These are phyloP conservation scores for Eumaeus atala DNA, from an alignment of 1,140 invertebrate species.

Conservation along the genomic window DNA sequence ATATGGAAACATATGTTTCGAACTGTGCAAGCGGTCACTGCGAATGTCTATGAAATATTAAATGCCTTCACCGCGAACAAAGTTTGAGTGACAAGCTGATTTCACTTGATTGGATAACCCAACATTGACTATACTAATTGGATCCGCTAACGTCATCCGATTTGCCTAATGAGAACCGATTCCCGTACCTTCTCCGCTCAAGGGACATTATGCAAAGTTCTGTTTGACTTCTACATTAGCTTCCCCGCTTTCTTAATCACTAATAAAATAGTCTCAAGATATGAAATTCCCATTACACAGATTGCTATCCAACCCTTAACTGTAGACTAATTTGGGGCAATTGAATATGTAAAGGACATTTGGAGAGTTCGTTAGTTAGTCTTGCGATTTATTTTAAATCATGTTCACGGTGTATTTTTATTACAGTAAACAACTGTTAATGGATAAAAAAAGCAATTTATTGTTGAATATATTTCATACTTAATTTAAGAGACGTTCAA, in stretches of 20 bases:
- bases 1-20: no score
- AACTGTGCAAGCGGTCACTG: no score
- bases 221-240: constrained; percentile 63
- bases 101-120: constrained; percentile 47
- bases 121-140: constrained; percentile 69
- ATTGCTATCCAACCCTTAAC: constrained; percentile 21
- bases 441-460: no score
- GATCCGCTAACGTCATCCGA: constrained; percentile 55
- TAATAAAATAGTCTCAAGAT: constrained; percentile 48
- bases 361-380: constrained; percentile 7
- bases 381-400: constrained; percentile 15
- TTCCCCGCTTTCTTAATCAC: constrained; percentile 55
- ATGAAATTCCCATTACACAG: constrained; percentile 37
- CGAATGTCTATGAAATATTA: constrained; percentile 16
- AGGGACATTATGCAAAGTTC: constrained; percentile 65
- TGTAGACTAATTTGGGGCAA: constrained; percentile 13
- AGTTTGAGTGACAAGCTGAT: constrained; percentile 39
- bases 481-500: no score
- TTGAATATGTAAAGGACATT: constrained; percentile 15
- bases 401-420: background rate
- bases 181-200: constrained; percentile 41
- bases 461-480: no score
- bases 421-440: background rate
- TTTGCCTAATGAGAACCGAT: constrained; percentile 68
- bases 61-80: constrained; percentile 21